These are phyloP conservation scores for Labeo calbasu DNA, from an alignment of 2,797 vertebrate genomes.

Conservation along the genomic window DNA sequence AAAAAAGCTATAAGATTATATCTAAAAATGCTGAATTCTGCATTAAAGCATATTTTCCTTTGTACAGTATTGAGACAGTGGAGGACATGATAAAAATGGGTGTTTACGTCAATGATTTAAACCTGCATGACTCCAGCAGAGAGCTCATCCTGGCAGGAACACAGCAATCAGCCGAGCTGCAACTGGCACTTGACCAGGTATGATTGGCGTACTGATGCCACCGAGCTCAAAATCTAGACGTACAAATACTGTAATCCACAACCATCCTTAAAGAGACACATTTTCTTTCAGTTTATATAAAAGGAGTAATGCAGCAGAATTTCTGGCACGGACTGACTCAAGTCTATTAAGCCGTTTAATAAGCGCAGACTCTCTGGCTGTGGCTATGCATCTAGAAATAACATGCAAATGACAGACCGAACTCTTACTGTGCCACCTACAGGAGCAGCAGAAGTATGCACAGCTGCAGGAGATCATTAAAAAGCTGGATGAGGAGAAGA, in stretches of 20 bases:
- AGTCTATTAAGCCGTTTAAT: neutral
- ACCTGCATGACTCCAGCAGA: constrained; percentile 81
- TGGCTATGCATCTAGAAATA: neutral
- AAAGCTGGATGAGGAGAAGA: constrained; percentile 80
- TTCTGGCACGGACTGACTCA: neutral
- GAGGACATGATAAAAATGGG: constrained; percentile 84
- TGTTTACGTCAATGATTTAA: constrained; percentile 79
- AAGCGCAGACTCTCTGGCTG: neutral
- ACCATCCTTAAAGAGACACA: neutral
- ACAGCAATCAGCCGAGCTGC: constrained; percentile 81
- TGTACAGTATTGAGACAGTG: constrained; percentile 75
- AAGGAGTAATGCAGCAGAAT: neutral
- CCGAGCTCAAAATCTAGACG: neutral
- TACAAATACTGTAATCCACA: neutral
- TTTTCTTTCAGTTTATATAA: constrained; percentile 5
- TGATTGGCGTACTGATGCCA: constrained; percentile 29
- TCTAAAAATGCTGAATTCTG: neutral
- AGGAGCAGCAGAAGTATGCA: constrained; percentile 81
- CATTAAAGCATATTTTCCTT: constrained; percentile 16
- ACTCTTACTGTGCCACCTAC: constrained; percentile 50
- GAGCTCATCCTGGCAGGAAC: constrained; percentile 80
- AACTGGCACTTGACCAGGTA: constrained; percentile 80
- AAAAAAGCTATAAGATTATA: neutral
- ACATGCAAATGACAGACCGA: constrained; percentile 25
- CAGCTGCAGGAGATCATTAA: constrained; percentile 81